Evolutionary conservation across 2,797 vertebrate species (phyloP), one percentile per base, ranked within the genome.

Genomic region (Chelonia mydas): DNA sequence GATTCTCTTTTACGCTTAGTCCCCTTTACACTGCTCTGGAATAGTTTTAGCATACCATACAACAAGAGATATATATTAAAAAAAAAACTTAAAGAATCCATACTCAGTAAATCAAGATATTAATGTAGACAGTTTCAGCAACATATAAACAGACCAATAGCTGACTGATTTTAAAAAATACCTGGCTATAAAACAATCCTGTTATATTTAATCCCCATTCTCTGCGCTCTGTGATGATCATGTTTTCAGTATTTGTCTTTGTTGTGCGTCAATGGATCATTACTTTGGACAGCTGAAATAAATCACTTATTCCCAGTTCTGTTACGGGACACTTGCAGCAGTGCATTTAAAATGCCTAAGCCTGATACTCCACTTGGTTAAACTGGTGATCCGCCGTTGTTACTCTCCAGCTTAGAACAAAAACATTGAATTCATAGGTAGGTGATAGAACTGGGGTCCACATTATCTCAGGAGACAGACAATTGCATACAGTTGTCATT

Each of bases 201-300:
- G 78, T 83, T 83, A 74, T 45, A 72, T 79, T 78, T 88, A 88
- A 72, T 45, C 13, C 50, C 59, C 50, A 51, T 6, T 88, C 65
- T 54, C 33, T 83, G 68, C 10, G 17, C 77, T 88, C 33, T 68
- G 27, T 53, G 72, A 47, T 77, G 27, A 31, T 49, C 27, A 28
- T 77, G 27, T 49, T 77, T 88, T 88, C 78, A 92, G 79, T 72
- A 80, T 92, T 92, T 92, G 88, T 77, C 87, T 92, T 85, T 5
- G 12, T 74, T 85, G 83, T 92, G 51, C 78, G 77, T 80, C 81
- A 77, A 21, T 84, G 74, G 45, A 77, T 51, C 50, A 55, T 84
- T 84, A 79, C 85, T 80, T 78, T 80, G 68, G 51, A 84, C 17
- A 83, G 57, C 57, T 84, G 50, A 53, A 79, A 37, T 77, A 55